These are phyloP conservation scores for Triplophysa tibetana DNA, from an alignment of 2,113 vertebrate species.

Conservation along the genomic window DNA sequence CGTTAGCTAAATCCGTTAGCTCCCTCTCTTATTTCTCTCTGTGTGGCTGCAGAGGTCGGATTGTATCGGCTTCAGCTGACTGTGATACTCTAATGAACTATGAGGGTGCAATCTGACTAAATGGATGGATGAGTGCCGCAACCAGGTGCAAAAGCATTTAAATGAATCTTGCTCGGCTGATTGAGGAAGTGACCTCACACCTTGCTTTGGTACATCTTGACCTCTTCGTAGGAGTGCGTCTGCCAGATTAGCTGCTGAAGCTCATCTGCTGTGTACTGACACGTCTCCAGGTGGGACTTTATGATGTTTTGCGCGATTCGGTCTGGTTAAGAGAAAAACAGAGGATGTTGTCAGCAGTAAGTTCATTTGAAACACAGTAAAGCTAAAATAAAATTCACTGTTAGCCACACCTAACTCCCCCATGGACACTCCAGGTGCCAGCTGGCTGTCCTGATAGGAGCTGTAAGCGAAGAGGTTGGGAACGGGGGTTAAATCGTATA, in stretches of 20 bases:
- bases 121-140: not conserved
- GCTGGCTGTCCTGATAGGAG: constrained; percentile 92
- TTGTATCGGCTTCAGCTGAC: constrained; percentile 33
- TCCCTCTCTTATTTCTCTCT: constrained; percentile 29
- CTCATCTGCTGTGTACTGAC: constrained; percentile 96
- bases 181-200: constrained; percentile 67
- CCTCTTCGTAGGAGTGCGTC: constrained; percentile 96
- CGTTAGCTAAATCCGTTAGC: constrained; percentile 20
- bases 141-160: constrained; percentile 21
- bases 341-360: not conserved
- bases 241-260: constrained; percentile 98
- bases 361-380: too few relatives aligned
- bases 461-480: constrained; percentile 97
- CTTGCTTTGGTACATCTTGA: constrained; percentile 99
- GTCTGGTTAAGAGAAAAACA: constrained; percentile 70
- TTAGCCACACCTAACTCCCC: constrained; percentile 87
- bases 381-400: not conserved
- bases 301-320: constrained; percentile 99
- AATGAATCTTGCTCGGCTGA: constrained; percentile 7
- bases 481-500: constrained; percentile 96
- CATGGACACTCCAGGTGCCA: constrained; percentile 88
- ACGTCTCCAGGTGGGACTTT: constrained; percentile 98
- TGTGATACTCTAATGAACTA: constrained; percentile 43
- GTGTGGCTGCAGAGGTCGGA: constrained; percentile 26
- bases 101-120: constrained; percentile 32